These are phyloP conservation scores for Willowsia nigromaculata DNA, from an alignment of 2,888 invertebrate species.

Conservation along the genomic window DNA sequence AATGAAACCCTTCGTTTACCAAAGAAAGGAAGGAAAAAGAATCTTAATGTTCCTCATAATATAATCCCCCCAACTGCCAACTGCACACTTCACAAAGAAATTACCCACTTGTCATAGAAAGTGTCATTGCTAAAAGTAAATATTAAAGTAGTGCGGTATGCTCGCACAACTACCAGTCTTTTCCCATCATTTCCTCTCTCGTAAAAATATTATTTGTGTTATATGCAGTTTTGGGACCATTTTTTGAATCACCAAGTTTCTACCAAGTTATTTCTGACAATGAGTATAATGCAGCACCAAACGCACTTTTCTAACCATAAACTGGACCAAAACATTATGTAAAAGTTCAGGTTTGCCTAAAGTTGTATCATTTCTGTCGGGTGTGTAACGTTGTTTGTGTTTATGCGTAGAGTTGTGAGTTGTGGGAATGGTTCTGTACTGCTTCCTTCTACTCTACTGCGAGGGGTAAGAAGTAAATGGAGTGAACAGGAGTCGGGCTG, in stretches of 20 bases:
- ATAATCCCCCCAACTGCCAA: constrained; percentile 32
- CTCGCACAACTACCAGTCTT: neutral
- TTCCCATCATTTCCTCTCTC: constrained; percentile 32
- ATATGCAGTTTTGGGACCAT: neutral
- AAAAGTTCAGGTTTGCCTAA: constrained; percentile 5
- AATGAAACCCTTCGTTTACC: too few relatives aligned
- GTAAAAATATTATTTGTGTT: neutral
- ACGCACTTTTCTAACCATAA: neutral
- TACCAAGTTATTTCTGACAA: too few relatives aligned
- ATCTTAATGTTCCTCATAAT: neutral
- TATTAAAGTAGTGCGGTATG: constrained; percentile 22
- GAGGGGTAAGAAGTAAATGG: constrained; percentile 55
- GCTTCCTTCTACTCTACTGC: neutral
- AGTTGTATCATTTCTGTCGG: neutral
- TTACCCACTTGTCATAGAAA: constrained; percentile 44
- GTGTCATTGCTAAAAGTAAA: constrained; percentile 35
- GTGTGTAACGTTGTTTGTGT: constrained; percentile 5
- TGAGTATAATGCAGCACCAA: too few relatives aligned
- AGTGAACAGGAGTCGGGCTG: constrained; percentile 64
- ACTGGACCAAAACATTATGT: constrained; percentile 19
- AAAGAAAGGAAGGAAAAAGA: too few relatives aligned
- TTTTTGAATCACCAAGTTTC: constrained; percentile 21
- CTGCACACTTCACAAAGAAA: constrained; percentile 44
- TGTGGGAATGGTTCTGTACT: neutral
- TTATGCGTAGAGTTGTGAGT: constrained; percentile 36